These are phyloP conservation scores for Anhinga rufa DNA, from an alignment of 2,113 vertebrate genomes.

Conservation along the genomic window DNA sequence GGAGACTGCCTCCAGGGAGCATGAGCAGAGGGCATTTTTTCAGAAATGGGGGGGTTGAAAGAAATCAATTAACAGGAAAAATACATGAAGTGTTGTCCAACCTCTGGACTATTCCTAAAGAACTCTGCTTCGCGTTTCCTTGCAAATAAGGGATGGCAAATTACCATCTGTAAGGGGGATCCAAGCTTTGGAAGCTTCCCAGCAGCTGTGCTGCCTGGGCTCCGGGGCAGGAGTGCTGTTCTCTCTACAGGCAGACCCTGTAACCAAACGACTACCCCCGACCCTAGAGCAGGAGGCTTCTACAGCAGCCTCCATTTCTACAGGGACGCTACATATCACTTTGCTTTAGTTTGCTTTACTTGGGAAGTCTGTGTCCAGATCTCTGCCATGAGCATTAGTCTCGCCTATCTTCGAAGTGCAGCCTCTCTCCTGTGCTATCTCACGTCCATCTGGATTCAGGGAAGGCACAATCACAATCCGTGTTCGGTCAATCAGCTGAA, in stretches of 20 bases:
- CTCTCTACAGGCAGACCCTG: background rate
- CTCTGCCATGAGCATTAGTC: slow-evolving; percentile 81
- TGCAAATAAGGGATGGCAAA: background rate
- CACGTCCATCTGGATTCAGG: slow-evolving; percentile 93
- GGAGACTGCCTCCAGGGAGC: background rate
- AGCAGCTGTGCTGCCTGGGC: background rate
- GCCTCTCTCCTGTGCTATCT: slow-evolving; percentile 84
- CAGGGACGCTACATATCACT: background rate
- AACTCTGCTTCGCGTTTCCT: background rate
- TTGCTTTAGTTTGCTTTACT: slow-evolving; percentile 73
- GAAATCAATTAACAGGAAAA: background rate
- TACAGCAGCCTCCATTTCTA: background rate
- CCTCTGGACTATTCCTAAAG: background rate
- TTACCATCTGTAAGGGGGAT: background rate
- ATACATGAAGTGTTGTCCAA: background rate
- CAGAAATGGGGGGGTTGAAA: background rate
- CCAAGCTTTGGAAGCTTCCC: background rate
- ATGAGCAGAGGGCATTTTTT: background rate
- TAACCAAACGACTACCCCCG: background rate
- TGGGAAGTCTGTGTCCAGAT: slow-evolving; percentile 92
- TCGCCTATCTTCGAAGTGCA: slow-evolving; percentile 82
- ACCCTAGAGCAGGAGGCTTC: background rate
- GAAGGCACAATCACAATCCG: slow-evolving; percentile 92
- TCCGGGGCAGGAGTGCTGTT: background rate
- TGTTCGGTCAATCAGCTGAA: slow-evolving; percentile 89